Evolutionary conservation across 2,888 invertebrate genomes (phyloP).

Genomic region (Polymixis lichenea): DNA sequence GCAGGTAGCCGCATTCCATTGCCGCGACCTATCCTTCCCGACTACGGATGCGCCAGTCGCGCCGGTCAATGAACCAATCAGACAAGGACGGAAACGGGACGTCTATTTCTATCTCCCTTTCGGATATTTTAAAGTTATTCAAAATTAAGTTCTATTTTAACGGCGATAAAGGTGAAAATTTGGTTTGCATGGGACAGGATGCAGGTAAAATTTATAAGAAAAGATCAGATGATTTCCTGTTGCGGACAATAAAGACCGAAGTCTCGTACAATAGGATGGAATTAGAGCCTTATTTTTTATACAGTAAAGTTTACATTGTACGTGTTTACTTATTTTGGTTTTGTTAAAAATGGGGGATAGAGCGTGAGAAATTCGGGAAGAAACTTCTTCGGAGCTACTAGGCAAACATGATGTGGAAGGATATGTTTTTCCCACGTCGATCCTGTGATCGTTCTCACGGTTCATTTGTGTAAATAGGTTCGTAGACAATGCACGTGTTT

Average conservation of each 20-base stretch:
- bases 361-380: constrained; percentile 90
- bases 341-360: constrained; percentile 83
- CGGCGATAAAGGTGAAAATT: constrained; percentile 52
- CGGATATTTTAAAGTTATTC: constrained; percentile 6
- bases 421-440: constrained; percentile 80
- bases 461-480: constrained; percentile 58
- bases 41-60: constrained; percentile 76
- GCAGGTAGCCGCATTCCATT: constrained; percentile 81
- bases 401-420: constrained; percentile 77
- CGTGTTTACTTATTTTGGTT: constrained; percentile 71
- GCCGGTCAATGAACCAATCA: constrained; percentile 80
- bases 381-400: constrained; percentile 88
- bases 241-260: constrained; percentile 70
- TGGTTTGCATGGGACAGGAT: constrained; percentile 61
- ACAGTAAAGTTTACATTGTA: constrained; percentile 62
- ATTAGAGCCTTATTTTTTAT: constrained; percentile 56
- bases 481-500: constrained; percentile 54
- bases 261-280: constrained; percentile 45
- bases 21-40: constrained; percentile 74
- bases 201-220: constrained; percentile 77
- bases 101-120: constrained; percentile 71
- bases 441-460: constrained; percentile 72
- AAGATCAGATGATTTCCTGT: constrained; percentile 75
- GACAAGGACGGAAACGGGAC: constrained; percentile 86
- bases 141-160: constrained; percentile 50